Evolutionary conservation across 1,140 invertebrate species (phyloP).

Genomic region (Pseudomyrmex sp.): DNA sequence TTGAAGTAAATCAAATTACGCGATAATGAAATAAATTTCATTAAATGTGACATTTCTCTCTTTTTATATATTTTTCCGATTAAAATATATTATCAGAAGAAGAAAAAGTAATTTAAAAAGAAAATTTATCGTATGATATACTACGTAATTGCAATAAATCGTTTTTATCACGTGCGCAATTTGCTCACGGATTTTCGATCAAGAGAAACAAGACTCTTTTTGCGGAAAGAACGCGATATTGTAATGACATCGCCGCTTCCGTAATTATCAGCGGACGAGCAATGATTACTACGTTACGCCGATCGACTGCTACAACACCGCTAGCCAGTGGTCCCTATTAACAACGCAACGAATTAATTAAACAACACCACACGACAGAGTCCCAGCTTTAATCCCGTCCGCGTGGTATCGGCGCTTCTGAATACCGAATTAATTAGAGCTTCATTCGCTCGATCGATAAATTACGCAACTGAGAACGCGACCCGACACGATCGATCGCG

Average conservation of each 20-base stretch:
- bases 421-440: slow-evolving; percentile 52
- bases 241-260: neutral
- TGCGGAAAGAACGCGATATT: neutral
- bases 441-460: slow-evolving; percentile 23
- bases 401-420: neutral
- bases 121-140: neutral
- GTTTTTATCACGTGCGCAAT: neutral
- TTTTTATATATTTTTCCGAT: no score
- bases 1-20: neutral
- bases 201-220: neutral
- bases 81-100: neutral
- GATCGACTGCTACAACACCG: neutral
- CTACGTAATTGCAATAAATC: neutral
- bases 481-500: neutral
- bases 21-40: no score
- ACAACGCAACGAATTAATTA: slow-evolving; percentile 45
- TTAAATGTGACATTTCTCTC: no score
- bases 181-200: neutral
- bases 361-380: neutral
- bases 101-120: neutral
- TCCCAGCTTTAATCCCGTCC: slow-evolving; percentile 33
- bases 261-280: neutral
- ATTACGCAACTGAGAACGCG: slow-evolving; percentile 15
- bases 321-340: neutral
- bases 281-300: neutral